A percentile compares a stretch with the other conserved stretches of the same genome.
These are phyloP conservation scores for Lordiphosa clarofinis DNA, from an alignment of 1,140 invertebrate species.

Conservation along the genomic window DNA sequence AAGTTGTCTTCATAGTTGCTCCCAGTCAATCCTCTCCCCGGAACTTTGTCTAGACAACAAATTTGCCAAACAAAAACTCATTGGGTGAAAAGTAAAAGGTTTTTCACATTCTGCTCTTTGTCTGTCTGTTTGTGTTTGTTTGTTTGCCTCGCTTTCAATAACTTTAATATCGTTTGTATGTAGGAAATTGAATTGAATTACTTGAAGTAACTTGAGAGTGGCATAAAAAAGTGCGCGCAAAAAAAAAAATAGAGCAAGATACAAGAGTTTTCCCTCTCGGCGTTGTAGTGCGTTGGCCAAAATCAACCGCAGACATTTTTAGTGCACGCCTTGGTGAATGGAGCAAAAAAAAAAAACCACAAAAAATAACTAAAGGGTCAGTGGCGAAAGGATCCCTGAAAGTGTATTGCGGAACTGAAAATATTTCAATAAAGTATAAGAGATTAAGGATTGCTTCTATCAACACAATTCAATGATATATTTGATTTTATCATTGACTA, in stretches of 20 bases:
- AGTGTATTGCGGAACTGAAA: no score
- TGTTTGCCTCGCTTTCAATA: slow-evolving; percentile 58
- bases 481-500: no score
- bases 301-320: slow-evolving; percentile 37
- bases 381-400: background rate
- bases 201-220: slow-evolving; percentile 42
- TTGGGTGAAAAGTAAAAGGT: slow-evolving; percentile 51
- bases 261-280: background rate
- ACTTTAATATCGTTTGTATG: slow-evolving; percentile 58
- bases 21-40: slow-evolving; percentile 2
- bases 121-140: slow-evolving; percentile 35
- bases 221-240: background rate
- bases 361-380: background rate
- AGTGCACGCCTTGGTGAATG: slow-evolving; percentile 10
- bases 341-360: background rate
- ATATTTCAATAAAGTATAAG: background rate
- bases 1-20: slow-evolving; percentile 15
- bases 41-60: slow-evolving; percentile 56
- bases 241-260: background rate
- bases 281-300: background rate
- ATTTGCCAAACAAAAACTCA: slow-evolving; percentile 41
- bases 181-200: slow-evolving; percentile 61
- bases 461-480: no score
- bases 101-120: slow-evolving; percentile 36
- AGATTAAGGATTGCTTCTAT: no score